Conservation (phyloP, 2,113 vertebrate species). For the Glaucomys volans region DNA sequence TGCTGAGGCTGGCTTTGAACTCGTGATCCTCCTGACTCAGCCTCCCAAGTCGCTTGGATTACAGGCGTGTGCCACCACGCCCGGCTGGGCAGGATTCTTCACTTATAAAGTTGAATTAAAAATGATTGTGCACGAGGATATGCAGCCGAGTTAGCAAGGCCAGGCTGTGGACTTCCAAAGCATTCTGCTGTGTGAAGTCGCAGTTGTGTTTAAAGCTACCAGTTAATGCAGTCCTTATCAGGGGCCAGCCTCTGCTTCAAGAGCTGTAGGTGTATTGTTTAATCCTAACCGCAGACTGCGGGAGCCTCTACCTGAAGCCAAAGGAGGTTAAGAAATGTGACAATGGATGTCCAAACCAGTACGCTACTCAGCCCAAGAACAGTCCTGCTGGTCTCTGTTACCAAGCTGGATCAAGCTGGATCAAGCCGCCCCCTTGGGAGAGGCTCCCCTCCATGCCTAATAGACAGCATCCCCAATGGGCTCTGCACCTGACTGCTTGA, state of each 20-base stretch:
- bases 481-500: not conserved
- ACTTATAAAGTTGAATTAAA: not conserved
- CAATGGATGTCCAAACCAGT: not conserved
- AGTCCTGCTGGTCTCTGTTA: not conserved
- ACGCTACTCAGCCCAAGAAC: not conserved
- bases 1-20: no score
- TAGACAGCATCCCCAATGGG: not conserved
- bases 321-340: not conserved
- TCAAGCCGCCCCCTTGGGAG: not conserved
- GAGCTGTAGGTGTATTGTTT: not conserved
- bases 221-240: not conserved
- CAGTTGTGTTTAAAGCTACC: not conserved
- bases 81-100: no score
- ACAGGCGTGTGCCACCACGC: no score
- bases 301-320: not conserved
- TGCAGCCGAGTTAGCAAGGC: not conserved
- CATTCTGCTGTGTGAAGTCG: not conserved
- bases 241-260: not conserved
- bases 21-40: no score
- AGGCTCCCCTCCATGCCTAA: not conserved
- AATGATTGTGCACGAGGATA: not conserved
- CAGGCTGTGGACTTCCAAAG: not conserved
- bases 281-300: not conserved
- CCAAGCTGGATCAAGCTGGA: not conserved
- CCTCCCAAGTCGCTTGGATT: no score